A percentile compares a stretch with the other conserved stretches of the same genome.
Conservation (phyloP, 2,113 vertebrate genomes). For the Chloebia gouldiae region DNA sequence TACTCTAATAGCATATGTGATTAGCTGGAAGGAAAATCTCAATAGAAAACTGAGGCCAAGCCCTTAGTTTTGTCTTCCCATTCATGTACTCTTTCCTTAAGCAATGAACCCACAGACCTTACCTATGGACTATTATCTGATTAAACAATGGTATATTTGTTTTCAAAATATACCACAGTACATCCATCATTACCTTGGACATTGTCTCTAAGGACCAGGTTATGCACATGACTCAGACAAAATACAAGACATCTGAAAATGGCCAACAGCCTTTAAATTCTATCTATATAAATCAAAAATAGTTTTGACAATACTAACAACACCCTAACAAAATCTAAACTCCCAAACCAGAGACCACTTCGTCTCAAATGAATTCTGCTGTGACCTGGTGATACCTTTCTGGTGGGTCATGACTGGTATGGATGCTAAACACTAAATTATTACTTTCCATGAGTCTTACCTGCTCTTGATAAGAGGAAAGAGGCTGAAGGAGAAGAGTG, state of each 20-base stretch:
- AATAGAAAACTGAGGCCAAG: not conserved
- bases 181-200: not conserved
- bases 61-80: not conserved
- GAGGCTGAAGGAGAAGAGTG: not conserved
- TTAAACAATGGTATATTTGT: not conserved
- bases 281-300: not conserved
- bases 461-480: not conserved
- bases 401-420: not conserved
- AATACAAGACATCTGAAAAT: not conserved
- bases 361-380: not conserved
- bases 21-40: not conserved
- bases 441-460: not conserved
- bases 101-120: not conserved
- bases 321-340: not conserved
- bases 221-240: not conserved
- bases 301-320: not conserved
- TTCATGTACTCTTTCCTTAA: not conserved
- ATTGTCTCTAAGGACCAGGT: not conserved
- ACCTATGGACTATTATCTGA: not conserved
- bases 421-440: not conserved
- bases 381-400: not conserved
- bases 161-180: not conserved
- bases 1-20: not conserved
- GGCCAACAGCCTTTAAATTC: not conserved
- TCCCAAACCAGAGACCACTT: not conserved